Percentiles rank a stretch among this genome's conserved stretches.
Evolutionary conservation across 2,113 vertebrate species (phyloP).

Genomic region (Andinoacara biseriatus): DNA sequence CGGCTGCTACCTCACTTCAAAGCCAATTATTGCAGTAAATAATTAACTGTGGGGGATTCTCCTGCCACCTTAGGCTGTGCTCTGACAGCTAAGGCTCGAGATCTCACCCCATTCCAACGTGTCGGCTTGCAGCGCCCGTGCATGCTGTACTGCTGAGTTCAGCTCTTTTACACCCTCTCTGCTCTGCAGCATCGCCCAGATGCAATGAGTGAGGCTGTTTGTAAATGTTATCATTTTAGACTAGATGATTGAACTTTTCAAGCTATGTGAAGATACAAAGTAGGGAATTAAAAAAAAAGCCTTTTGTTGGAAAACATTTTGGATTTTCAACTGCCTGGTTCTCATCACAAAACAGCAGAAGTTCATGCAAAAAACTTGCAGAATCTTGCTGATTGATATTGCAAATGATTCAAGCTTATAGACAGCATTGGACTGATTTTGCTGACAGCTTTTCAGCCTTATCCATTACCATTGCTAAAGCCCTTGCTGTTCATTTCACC

Average conservation of each 20-base stretch:
- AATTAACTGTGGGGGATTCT: conserved; percentile 68
- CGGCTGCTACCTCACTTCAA: conserved; percentile 66
- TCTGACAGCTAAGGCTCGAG: conserved; percentile 28
- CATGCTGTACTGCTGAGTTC: conserved; percentile 22
- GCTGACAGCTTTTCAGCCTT: conserved; percentile 36
- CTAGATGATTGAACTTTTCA: not conserved
- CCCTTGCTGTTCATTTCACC: conserved; percentile 8
- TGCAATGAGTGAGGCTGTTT: conserved; percentile 24
- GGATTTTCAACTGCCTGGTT: not conserved
- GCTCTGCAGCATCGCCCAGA: conserved; percentile 17
- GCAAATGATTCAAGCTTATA: conserved; percentile 17
- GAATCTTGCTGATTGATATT: conserved; percentile 1
- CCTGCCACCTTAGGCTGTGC: conserved; percentile 48
- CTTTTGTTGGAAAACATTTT: not conserved
- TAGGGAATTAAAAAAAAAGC: conserved; percentile 5
- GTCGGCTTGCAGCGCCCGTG: conserved; percentile 23
- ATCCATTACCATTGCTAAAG: conserved; percentile 26
- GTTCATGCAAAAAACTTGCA: conserved; percentile 20
- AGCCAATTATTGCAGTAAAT: conserved; percentile 74
- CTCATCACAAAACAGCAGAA: conserved; percentile 19
- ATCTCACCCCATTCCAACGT: conserved; percentile 35
- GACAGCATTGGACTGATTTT: conserved; percentile 25
- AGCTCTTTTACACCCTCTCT: conserved; percentile 19
- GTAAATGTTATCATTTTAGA: conserved; percentile 24
- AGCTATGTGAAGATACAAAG: not conserved